Evolutionary conservation across 2,113 vertebrate genomes (phyloP), one percentile per base, ranked within the genome.

Genomic region (Amphiprion ocellaris): DNA sequence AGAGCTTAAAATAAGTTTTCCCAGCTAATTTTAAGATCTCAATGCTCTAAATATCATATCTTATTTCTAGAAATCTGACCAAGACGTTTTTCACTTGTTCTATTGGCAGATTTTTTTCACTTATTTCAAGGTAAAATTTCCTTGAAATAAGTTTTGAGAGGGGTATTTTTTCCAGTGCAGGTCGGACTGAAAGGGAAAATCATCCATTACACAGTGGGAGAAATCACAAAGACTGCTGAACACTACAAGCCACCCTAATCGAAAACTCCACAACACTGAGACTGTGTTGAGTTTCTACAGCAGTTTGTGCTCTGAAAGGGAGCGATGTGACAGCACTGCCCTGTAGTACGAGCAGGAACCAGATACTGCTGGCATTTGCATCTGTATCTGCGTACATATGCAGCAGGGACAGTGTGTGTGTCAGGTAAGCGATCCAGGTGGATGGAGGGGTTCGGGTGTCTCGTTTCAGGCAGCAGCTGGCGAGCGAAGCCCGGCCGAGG

Each of bases 401-500:
- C 39, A 47, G 69, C 66, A 58, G 2, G 58, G 79, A 50, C 41
- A 21, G 44, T 41, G 44, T 71, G 73, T 64, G 24, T 64, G 66
- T 84, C 83, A 94, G 89, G 92, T 92, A 89, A 91, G 72, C 21
- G 81, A 88, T 93, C 83, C 92, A 92, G 93, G 93, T 93, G 87
- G 74, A 89, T 53, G 69, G 75, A 66, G 81, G 74, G 84, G 73
- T 73, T 89, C 33, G 17, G 77, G 91, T 90, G 86, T 95, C 91
- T 72, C 17, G 68, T 95, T 93, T 92, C 94, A 89, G 77, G 82
- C 86, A 80, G 89, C 94, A 95, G 94, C 92, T 94, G 94, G 92
- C 49, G 84, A 92, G 91, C 88, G 87, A 64, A 77, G 82, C 83
- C 74, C 17, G 82, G 73, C 78, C 77, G 86, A 83, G 91, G 90